Percentiles rank a stretch among this genome's conserved stretches.
Conservation (phyloP, 2,113 vertebrate genomes). For the Chiloscyllium plagiosum region DNA sequence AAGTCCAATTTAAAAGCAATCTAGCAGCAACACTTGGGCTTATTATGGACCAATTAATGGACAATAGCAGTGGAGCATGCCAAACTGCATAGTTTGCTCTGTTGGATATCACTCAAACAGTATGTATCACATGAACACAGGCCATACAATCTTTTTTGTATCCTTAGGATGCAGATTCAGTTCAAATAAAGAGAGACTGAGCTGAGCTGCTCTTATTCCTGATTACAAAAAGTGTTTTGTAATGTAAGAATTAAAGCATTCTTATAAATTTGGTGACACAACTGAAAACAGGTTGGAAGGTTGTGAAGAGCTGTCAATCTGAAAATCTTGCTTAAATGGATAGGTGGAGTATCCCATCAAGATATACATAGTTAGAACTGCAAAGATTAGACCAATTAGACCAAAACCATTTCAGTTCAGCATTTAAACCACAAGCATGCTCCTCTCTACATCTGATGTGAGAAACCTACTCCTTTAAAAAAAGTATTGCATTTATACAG, state of each 20-base stretch:
- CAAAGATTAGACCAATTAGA: not conserved
- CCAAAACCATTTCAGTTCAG: not conserved
- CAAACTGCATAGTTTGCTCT: not conserved
- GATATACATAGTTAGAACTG: not conserved
- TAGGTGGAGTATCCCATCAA: not conserved
- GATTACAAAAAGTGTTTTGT: not conserved
- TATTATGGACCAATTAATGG: slow-evolving; percentile 19
- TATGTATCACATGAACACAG: not conserved
- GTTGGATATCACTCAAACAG: not conserved
- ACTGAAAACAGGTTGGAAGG: not conserved
- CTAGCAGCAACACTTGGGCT: not conserved
- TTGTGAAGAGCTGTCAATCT: not conserved
- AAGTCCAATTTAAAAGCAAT: too few species aligned
- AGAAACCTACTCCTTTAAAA: not conserved
- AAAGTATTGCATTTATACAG: not conserved
- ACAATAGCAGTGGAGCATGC: not conserved
- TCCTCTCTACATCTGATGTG: not conserved
- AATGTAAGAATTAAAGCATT: not conserved
- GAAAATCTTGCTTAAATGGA: not conserved
- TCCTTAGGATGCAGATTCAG: not conserved
- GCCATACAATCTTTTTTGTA: not conserved
- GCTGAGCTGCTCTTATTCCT: not conserved
- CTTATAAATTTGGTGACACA: not conserved
- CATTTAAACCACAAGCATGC: not conserved
- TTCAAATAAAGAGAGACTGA: not conserved